A percentile compares a stretch with the other conserved stretches of the same genome.
Evolutionary conservation across 2,888 invertebrate genomes (phyloP).

Genomic region (Carterocephalus palaemon): DNA sequence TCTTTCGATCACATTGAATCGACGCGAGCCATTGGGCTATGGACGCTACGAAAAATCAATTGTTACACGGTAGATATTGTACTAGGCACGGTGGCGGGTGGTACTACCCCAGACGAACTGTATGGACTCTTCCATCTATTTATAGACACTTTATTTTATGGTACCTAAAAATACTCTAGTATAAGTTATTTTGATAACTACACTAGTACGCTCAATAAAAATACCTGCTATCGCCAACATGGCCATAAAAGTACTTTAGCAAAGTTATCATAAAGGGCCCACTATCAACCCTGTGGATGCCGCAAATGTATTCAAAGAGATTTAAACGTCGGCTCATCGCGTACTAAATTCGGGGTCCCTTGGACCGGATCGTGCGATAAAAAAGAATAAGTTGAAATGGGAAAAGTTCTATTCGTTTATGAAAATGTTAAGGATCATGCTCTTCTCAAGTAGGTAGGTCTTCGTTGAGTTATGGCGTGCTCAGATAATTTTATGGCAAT

Average conservation of each 20-base stretch:
- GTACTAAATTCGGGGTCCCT: slow-evolving; percentile 47
- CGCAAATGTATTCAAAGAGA: slow-evolving; percentile 33
- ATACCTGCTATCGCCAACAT: slow-evolving; percentile 1
- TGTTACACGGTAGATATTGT: no score
- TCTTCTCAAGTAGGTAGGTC: no score
- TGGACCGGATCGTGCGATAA: slow-evolving; percentile 44
- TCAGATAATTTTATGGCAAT: no score
- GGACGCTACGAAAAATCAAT: no score
- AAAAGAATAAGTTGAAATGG: slow-evolving; percentile 70
- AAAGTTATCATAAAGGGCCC: neutral
- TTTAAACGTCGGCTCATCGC: slow-evolving; percentile 48
- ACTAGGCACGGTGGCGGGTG: no score
- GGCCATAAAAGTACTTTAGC: neutral
- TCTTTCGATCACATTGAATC: no score
- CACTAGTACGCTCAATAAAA: neutral
- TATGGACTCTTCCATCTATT: no score
- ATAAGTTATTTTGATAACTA: no score
- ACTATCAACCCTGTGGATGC: neutral
- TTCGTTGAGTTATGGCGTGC: slow-evolving; percentile 64
- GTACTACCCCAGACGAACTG: no score
- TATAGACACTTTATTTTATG: no score
- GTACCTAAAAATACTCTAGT: no score
- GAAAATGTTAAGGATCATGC: slow-evolving; percentile 67
- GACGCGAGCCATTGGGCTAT: no score
- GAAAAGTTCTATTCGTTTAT: slow-evolving; percentile 73